Evolutionary conservation across 2,888 invertebrate genomes (phyloP), one percentile per base, ranked within the genome.

Genomic region (Tachystola acroxantha): DNA sequence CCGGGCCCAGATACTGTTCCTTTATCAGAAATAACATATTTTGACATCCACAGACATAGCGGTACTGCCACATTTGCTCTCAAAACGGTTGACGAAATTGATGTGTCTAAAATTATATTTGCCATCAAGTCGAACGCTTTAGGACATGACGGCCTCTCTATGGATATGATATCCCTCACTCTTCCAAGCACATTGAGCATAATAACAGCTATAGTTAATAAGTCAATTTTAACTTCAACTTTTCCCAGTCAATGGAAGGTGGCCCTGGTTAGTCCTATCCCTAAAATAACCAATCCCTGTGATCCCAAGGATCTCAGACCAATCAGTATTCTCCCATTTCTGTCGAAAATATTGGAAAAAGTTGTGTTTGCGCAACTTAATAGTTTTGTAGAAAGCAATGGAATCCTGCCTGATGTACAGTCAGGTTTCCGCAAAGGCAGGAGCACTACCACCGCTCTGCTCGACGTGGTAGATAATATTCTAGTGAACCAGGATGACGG

Each of bases 301-400:
- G 14, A 13, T 2, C 1, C 27, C 0, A 30, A 32, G 7, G 38
- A 42, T 19, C 19, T 42, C 2, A n/a, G 41, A 3, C 35, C 42
- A 2, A 43, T 43, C 3, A 40, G 36, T 14, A 36, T 40, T 11
- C 26, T 43, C 6, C 36, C 36, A 2, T 24, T 29, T 12, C 6
- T 42, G 1, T 41, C 46, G 5, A 46, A 46, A 38, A 26, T 46
- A 6, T 10, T 39, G 6, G 46, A 46, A 35, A 46, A 34, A 26
- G 25, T 40, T 0, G 40, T 45, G 0, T 32, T 34, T 3, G 10
- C 10, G 2, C 45, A 45, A 32, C n/a, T 42, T 0, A 25, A 10
- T 0, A 7, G 30, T 5, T 40, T 13, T 12, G 5, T 43, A 3
- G 38, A 36, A 19, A 10, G 10, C 7, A 22, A 36, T 4, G 26